Conservation (phyloP, 2,113 vertebrate species). For the Microtus ochrogaster region DNA sequence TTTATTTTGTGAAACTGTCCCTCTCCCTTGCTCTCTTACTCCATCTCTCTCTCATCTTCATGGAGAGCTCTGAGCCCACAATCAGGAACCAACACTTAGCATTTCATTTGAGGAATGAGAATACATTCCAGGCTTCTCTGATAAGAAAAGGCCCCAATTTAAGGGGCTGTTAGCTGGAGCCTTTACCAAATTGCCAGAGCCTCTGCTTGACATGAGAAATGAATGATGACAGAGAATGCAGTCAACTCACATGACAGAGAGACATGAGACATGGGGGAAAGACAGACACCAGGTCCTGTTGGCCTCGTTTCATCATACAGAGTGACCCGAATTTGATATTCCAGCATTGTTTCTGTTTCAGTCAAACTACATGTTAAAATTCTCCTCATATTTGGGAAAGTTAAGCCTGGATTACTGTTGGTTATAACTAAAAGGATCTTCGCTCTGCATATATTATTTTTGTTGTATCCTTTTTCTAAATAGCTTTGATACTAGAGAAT, state of each 20-base stretch:
- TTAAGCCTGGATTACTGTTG: background rate
- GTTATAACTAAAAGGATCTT: background rate
- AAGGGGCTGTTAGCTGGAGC: background rate
- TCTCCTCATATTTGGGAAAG: background rate
- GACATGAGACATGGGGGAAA: background rate
- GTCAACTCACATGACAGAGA: background rate
- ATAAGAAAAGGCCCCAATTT: background rate
- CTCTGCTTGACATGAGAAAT: background rate
- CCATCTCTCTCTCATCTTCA: no score
- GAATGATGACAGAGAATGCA: background rate
- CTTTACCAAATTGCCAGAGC: background rate
- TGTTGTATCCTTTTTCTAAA: background rate
- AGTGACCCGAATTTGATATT: background rate
- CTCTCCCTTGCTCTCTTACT: background rate
- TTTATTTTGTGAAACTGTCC: background rate
- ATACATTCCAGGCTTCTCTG: background rate
- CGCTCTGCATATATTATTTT: background rate
- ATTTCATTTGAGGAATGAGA: background rate
- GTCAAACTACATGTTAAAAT: background rate
- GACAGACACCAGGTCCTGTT: background rate
- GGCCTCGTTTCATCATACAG: background rate
- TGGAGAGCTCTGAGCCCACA: fast-evolving
- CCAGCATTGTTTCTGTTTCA: background rate
- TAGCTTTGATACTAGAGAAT: background rate
- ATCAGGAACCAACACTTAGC: background rate